Conservation (phyloP, 2,113 vertebrate species). For the Acanthochromis polyacanthus region DNA sequence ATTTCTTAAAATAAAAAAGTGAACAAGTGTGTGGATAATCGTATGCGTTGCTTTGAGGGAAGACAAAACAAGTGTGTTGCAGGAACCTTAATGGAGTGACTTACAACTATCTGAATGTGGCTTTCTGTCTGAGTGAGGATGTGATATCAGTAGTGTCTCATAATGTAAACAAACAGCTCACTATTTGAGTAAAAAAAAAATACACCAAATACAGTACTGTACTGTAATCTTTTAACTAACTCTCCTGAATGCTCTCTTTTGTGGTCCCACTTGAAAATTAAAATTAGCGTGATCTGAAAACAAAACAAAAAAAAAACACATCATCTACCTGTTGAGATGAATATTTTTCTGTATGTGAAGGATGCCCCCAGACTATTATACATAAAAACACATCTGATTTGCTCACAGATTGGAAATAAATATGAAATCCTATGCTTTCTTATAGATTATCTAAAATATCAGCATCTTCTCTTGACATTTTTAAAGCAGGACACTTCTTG, state of each 20-base stretch:
- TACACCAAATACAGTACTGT: slow-evolving; percentile 74
- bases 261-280: slow-evolving; percentile 73
- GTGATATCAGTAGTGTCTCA: slow-evolving; percentile 74
- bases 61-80: slow-evolving; percentile 46
- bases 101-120: slow-evolving; percentile 9
- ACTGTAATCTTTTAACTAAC: slow-evolving; percentile 54
- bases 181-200: slow-evolving; percentile 15
- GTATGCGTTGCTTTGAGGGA: neutral
- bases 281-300: slow-evolving; percentile 40
- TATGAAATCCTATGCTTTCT: slow-evolving; percentile 57
- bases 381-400: slow-evolving; percentile 37
- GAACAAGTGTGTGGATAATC: slow-evolving; percentile 31
- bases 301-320: slow-evolving; percentile 24
- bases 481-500: slow-evolving; percentile 65
- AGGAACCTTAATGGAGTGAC: slow-evolving; percentile 34
- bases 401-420: slow-evolving; percentile 72
- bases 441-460: slow-evolving; percentile 65
- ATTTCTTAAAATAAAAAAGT: slow-evolving; percentile 8
- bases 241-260: slow-evolving; percentile 39
- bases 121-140: slow-evolving; percentile 40
- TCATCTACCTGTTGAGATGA: slow-evolving; percentile 51
- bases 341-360: slow-evolving; percentile 38
- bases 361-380: slow-evolving; percentile 27
- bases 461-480: slow-evolving; percentile 56
- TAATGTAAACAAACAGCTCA: slow-evolving; percentile 47